Conservation (phyloP, 2,797 vertebrate species). For the Hephaestus fuliginosus region DNA sequence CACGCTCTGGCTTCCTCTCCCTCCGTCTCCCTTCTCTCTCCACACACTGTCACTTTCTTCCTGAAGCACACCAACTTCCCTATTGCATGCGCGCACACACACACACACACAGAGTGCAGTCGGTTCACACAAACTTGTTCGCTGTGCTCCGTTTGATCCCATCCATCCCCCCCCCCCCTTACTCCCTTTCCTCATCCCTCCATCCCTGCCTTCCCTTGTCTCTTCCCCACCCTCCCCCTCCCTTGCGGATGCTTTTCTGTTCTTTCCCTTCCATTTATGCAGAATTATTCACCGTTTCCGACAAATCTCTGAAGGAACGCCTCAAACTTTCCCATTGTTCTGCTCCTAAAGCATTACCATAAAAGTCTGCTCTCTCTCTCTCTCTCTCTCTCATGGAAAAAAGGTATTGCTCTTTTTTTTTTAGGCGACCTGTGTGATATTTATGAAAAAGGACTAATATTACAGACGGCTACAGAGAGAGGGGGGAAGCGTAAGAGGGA, state of each 20-base stretch:
- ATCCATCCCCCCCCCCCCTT: conserved; percentile 54
- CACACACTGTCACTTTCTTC: conserved; percentile 59
- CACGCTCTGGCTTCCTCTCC: conserved; percentile 44
- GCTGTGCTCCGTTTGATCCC: conserved; percentile 75
- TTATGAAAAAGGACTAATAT: conserved; percentile 58
- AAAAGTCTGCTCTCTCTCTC: conserved; percentile 61
- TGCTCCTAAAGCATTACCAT: conserved; percentile 75
- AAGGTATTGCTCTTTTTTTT: conserved; percentile 43
- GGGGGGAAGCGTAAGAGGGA: conserved; percentile 1
- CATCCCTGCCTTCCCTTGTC: conserved; percentile 28
- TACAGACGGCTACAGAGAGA: conserved; percentile 40
- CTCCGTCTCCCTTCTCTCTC: conserved; percentile 42
- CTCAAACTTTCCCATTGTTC: conserved; percentile 76
- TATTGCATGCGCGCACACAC: conserved; percentile 27
- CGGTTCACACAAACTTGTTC: conserved; percentile 70
- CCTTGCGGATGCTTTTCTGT: conserved; percentile 63
- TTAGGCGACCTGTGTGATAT: conserved; percentile 65
- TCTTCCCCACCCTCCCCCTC: conserved; percentile 26
- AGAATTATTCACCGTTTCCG: conserved; percentile 79
- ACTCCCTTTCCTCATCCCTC: conserved; percentile 25
- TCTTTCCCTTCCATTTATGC: conserved; percentile 77
- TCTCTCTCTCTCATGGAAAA: conserved; percentile 49
- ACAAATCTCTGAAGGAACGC: conserved; percentile 73
- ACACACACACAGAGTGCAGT: conserved; percentile 29
- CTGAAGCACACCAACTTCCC: conserved; percentile 51